Percentiles rank a stretch among this genome's conserved stretches.
Evolutionary conservation across 2,888 invertebrate species (phyloP).

Genomic region (Machimus atricapillus): DNA sequence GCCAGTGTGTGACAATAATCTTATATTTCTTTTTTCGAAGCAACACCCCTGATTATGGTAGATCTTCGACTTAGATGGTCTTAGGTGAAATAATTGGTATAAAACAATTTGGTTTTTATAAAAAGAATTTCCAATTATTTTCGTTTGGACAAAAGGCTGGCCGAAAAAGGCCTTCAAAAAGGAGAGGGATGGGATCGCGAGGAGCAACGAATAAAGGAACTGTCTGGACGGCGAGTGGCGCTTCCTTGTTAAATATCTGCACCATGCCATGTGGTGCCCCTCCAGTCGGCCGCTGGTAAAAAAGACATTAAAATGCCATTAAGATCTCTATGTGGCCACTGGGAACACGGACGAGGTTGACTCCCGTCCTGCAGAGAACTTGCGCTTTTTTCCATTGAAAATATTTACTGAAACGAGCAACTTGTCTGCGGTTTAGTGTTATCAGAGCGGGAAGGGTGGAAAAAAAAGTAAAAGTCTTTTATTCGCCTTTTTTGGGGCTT

Average conservation of each 20-base stretch:
- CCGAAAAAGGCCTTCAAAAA: neutral
- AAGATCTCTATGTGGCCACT: conserved; percentile 2
- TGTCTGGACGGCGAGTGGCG: neutral
- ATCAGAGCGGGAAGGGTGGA: neutral
- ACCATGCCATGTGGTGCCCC: neutral
- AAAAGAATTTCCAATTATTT: neutral
- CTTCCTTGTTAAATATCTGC: neutral
- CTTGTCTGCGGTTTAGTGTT: conserved; percentile 23
- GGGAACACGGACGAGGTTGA: neutral
- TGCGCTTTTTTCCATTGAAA: neutral
- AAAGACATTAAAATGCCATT: conserved; percentile 32
- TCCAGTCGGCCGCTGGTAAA: neutral
- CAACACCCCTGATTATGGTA: neutral
- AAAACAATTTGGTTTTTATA: neutral
- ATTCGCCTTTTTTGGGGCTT: neutral
- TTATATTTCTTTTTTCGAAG: neutral
- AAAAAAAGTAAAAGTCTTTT: conserved; percentile 2
- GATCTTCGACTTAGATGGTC: neutral
- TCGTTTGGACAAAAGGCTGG: neutral
- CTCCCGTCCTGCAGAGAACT: neutral
- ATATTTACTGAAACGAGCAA: conserved; percentile 30
- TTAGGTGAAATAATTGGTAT: neutral
- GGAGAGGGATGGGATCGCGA: neutral
- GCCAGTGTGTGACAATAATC: neutral
- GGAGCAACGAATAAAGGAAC: neutral